These are phyloP conservation scores for Aphodius granarius DNA, from an alignment of 2,888 invertebrate species.

Conservation along the genomic window DNA sequence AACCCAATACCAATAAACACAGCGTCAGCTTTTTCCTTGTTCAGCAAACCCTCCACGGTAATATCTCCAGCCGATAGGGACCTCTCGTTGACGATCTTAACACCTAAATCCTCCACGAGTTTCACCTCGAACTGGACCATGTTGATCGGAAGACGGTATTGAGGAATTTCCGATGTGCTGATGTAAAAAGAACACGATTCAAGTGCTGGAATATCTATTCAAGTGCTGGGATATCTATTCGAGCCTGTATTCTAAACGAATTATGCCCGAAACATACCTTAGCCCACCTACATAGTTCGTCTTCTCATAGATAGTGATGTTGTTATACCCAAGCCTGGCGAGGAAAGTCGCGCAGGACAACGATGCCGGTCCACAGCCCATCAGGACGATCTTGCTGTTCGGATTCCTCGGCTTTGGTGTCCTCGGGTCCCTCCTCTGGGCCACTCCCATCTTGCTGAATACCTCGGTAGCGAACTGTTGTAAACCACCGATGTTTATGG, in stretches of 20 bases:
- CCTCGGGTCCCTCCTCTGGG: constrained; percentile 80
- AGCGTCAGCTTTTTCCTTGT: constrained; percentile 68
- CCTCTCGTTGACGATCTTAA: constrained; percentile 79
- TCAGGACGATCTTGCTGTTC: constrained; percentile 74
- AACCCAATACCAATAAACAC: constrained; percentile 88
- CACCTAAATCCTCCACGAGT: constrained; percentile 89
- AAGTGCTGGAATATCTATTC: background rate
- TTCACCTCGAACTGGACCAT: constrained; percentile 93
- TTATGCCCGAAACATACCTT: constrained; percentile 60
- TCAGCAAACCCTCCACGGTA: constrained; percentile 71
- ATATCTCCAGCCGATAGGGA: constrained; percentile 71
- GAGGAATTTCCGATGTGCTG: constrained; percentile 96
- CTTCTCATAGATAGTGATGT: constrained; percentile 93
- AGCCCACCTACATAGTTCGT: constrained; percentile 86
- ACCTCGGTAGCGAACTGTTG: constrained; percentile 97
- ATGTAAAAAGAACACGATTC: constrained; percentile 42
- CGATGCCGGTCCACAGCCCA: constrained; percentile 97
- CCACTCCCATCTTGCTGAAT: constrained; percentile 92
- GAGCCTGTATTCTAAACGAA: background rate
- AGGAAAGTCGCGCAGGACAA: constrained; percentile 96
- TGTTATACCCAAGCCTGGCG: constrained; percentile 87
- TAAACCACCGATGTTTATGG: constrained; percentile 97
- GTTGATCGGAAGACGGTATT: constrained; percentile 91
- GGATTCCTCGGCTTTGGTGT: constrained; percentile 62
- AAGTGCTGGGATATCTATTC: background rate